Base-by-base conservation (phyloP, 1,140 invertebrate species). In the Bradysia coprophila region DNA sequence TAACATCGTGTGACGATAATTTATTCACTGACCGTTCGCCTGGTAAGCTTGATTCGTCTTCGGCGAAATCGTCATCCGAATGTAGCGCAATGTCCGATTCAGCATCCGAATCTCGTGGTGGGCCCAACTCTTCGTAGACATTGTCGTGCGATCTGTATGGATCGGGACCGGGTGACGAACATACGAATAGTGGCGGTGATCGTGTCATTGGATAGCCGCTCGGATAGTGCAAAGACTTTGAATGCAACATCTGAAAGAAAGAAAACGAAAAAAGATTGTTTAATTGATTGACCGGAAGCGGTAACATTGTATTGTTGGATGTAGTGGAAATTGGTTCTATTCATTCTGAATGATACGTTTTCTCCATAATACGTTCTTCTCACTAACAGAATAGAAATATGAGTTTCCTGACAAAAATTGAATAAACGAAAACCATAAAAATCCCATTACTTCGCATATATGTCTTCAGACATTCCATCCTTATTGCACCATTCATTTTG, bases 51-150 rank as follows among this genome's bases (percentile, higher is more conserved):
- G 78, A 55, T 51, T 78, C 76, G 49, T 78, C 75, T 54, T 78
- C 76, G 44, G 74, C 75, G 46, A 76, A 75, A 45, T 78, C 76
- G 45, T 78, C 75, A 50, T 76, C 75, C 53, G 72, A 76, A 42
- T 61, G 66, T 2, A 67, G 55, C 19, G 68, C 69, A 32, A 66
- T 69, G 16, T 76, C 73, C 34, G 66, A 69, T 16, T 76, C 73
- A 43, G 67, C 71, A 44, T 77, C 73, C 28, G 70, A 68, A 49
- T 76, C 72, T 47, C 73, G 75, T 11, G 51, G 56, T 0, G 57
- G 54, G 1, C 57, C 57, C 37, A 78, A 62, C 54, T 78, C 76
- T 57, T 78, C 75, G 59, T 78, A 78, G 21, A 78, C 75, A 41
- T 76, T 75, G 50, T 78, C 76, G 52, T 75, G 72, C 24, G 74